phyloP scores from a whole-genome alignment of 2,888 invertebrate species.

The Pediacus dermestoides region DNA sequence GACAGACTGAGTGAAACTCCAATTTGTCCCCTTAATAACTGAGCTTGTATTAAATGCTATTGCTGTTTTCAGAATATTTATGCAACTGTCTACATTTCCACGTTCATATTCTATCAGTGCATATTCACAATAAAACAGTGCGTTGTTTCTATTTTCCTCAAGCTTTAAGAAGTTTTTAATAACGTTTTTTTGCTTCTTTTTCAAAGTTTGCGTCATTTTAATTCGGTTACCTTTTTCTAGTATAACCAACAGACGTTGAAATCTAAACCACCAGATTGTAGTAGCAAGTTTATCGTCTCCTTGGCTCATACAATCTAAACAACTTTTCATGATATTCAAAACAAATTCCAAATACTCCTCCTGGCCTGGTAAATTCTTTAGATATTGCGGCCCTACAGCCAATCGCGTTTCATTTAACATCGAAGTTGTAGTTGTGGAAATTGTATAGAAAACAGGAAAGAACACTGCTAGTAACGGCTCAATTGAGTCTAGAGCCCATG shows the following conservation, averaged over 20 bases:
- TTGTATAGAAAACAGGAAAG: constrained; percentile 41
- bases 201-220: constrained; percentile 47
- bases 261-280: constrained; percentile 62
- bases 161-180: constrained; percentile 57
- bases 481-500: constrained; percentile 52
- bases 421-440: too few species aligned
- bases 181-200: constrained; percentile 52
- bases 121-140: constrained; percentile 61
- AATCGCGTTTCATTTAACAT: constrained; percentile 35
- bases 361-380: constrained; percentile 58
- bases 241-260: constrained; percentile 56
- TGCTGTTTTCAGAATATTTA: constrained; percentile 54
- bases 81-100: constrained; percentile 49
- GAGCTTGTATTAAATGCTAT: constrained; percentile 41
- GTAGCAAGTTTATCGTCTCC: constrained; percentile 54
- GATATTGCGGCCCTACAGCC: constrained; percentile 58
- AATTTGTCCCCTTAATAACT: constrained; percentile 35
- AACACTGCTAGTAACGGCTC: constrained; percentile 52
- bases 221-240: constrained; percentile 49
- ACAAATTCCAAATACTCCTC: constrained; percentile 58
- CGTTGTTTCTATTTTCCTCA: constrained; percentile 54
- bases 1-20: constrained; percentile 33
- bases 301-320: constrained; percentile 50
- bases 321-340: constrained; percentile 52
- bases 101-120: constrained; percentile 59